Conservation (phyloP, 2,888 invertebrate genomes). For the Coronaproctus castanopsis region DNA sequence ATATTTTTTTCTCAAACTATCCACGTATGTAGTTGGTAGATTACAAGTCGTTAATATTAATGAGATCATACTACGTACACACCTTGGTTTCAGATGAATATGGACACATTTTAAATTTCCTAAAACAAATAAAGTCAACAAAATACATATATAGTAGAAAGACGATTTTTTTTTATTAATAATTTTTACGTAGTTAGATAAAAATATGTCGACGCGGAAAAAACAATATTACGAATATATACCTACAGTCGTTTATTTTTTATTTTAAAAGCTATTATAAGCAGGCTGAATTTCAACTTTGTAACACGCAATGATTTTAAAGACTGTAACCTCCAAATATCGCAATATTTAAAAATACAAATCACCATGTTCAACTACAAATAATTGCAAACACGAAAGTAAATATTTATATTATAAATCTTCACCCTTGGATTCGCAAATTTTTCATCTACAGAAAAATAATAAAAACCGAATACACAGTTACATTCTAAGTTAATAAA, state of each 20-base stretch:
- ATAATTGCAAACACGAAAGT: background rate
- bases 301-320: conserved; percentile 1
- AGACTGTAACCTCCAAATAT: background rate
- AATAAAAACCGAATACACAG: background rate
- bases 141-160: no score
- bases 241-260: no score
- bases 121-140: no score
- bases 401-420: no score
- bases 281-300: no score
- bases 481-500: background rate
- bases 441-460: no score
- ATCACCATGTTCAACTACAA: background rate
- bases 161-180: no score
- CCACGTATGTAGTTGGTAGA: conserved; percentile 68
- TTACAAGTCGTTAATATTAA: conserved; percentile 60
- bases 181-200: no score
- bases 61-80: conserved; percentile 50
- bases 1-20: conserved; percentile 37
- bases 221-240: no score
- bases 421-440: no score
- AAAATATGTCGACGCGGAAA: no score
- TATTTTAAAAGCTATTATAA: no score
- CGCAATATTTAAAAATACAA: background rate
- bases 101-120: conserved; percentile 52
- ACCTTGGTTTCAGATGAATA: conserved; percentile 44